Evolutionary conservation across 2,888 invertebrate species (phyloP).

Genomic region (Noctua pronuba): DNA sequence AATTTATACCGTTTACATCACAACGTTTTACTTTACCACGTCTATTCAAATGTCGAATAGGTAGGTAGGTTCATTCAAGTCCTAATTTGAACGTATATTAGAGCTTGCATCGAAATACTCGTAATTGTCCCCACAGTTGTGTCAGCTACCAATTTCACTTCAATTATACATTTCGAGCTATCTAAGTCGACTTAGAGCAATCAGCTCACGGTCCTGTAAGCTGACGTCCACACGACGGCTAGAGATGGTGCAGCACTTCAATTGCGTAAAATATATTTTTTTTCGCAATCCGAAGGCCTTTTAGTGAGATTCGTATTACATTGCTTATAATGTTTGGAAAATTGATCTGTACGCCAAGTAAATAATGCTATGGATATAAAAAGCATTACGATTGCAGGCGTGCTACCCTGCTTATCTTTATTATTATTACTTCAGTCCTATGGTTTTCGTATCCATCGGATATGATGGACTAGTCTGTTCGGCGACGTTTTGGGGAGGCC

Average conservation of each 20-base stretch:
- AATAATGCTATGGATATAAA: neutral
- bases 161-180: slow-evolving; percentile 40
- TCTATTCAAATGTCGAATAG: neutral
- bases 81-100: neutral
- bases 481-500: neutral
- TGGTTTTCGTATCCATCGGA: neutral
- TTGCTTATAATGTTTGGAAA: neutral
- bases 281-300: neutral
- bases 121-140: slow-evolving; percentile 10
- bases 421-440: neutral
- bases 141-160: slow-evolving; percentile 45
- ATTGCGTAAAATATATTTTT: neutral
- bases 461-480: neutral
- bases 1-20: neutral
- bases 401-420: neutral
- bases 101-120: neutral
- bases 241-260: neutral
- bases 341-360: neutral
- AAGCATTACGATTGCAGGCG: neutral
- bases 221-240: neutral
- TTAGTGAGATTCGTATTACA: neutral
- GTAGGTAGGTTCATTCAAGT: neutral
- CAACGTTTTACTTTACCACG: neutral
- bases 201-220: slow-evolving; percentile 18
- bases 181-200: slow-evolving; percentile 32